Evolutionary conservation across 2,113 vertebrate genomes (phyloP), one percentile per base, ranked within the genome.

Genomic region (Scophthalmus maximus): DNA sequence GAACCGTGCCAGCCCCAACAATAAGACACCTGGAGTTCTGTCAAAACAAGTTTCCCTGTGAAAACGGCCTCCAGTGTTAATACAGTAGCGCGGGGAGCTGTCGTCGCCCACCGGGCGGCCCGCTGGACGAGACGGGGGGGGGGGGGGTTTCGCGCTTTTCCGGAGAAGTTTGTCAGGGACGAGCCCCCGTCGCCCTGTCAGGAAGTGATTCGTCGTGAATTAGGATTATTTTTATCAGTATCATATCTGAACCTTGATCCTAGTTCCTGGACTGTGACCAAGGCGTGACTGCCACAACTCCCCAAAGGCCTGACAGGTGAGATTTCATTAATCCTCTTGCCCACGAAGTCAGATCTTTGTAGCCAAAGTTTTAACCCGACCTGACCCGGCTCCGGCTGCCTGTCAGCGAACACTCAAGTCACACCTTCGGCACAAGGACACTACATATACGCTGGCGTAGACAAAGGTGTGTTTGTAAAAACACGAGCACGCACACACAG

Each of bases 1-100:
- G 92, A 94, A 93, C 93, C 92, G 89, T 92, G 90, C 91, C 90
- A 87, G 86, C 82, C 59, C 87, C 81, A 93, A 94, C 93, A 95
- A 95, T 94, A 90, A 94, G 92, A 93, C 94, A 95, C 94, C 94
- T 95, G 94, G 93, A 93, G 92, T 90, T 93, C 93, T 94, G 94
- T 95, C 93, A 94, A 94, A 94, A 95, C 93, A 94, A 91, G 93
- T 94, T 94, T 90, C 88, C 74, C 88, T 81, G 92, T 92, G 91
- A 93, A n/a, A 94, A 92, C 87, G 65, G 89, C 90, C 90, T 85
- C 72, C 87, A 82, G 88, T 88, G 88, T 78, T 87, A 80, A 83
- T 87, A 89, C 85, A 89, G 89, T 84, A 71, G 81, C 66, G 61
- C 20, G 30, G 52, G 47, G 69, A 79, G 71, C 80, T 46, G 79